Conservation (phyloP, 2,797 vertebrate genomes). For the Oryzias sinensis region DNA sequence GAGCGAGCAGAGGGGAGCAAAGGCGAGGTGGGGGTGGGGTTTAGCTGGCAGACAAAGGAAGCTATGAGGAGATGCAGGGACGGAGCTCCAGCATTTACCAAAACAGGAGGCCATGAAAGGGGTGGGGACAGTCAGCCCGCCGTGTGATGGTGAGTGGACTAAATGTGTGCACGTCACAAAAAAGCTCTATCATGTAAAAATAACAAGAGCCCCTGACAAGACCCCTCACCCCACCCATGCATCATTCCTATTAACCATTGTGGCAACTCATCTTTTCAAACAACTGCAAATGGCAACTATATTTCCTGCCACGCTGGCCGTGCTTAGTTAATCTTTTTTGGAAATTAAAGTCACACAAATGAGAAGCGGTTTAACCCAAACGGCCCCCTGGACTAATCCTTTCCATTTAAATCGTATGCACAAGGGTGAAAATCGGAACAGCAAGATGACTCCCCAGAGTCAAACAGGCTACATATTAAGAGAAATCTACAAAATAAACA, state of each 20-base stretch:
- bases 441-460: slow-evolving; percentile 41
- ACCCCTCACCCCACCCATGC: slow-evolving; percentile 29
- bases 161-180: slow-evolving; percentile 37
- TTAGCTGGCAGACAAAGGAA: slow-evolving; percentile 78
- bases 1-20: slow-evolving; percentile 40
- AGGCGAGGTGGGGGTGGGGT: slow-evolving; percentile 56
- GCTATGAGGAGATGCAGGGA: slow-evolving; percentile 73
- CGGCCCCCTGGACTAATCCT: slow-evolving; percentile 41
- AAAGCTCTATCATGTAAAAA: slow-evolving; percentile 30
- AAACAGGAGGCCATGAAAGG: slow-evolving; percentile 62
- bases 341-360: slow-evolving; percentile 38
- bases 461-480: slow-evolving; percentile 35
- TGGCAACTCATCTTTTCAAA: slow-evolving; percentile 27
- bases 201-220: slow-evolving; percentile 18
- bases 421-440: slow-evolving; percentile 28
- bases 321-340: slow-evolving; percentile 13
- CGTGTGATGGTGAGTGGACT: slow-evolving; percentile 31
- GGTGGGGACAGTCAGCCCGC: slow-evolving; percentile 49
- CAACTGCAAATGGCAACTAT: slow-evolving; percentile 18
- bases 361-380: slow-evolving; percentile 43
- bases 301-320: slow-evolving; percentile 7
- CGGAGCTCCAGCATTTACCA: slow-evolving; percentile 58
- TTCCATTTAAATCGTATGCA: slow-evolving; percentile 61
- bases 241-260: slow-evolving; percentile 42
- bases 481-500: neutral